Evolutionary conservation across 2,888 invertebrate genomes (phyloP).

Genomic region (Chrysolina oricalcia): DNA sequence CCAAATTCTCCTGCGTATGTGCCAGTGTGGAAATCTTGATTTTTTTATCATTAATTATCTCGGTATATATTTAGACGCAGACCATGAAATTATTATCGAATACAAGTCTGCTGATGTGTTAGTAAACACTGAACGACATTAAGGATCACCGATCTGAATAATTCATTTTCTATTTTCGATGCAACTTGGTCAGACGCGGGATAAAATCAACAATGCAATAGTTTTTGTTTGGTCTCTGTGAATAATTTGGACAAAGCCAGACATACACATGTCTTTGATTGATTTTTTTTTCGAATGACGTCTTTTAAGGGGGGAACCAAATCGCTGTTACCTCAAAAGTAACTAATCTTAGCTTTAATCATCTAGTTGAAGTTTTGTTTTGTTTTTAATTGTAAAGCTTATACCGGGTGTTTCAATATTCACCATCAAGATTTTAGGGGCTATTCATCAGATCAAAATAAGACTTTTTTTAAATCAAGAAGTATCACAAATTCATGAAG

Average conservation of each 20-base stretch:
- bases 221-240: background rate
- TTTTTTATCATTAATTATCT: slow-evolving; percentile 29
- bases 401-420: no score
- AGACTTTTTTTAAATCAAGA: no score
- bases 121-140: slow-evolving; percentile 16
- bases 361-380: no score
- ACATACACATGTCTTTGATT: no score
- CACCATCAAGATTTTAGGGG: no score
- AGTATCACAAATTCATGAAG: no score
- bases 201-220: background rate
- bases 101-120: slow-evolving; percentile 20
- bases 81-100: slow-evolving; percentile 30
- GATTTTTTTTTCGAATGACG: no score
- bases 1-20: slow-evolving; percentile 20
- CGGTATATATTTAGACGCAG: slow-evolving; percentile 27
- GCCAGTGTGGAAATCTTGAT: slow-evolving; percentile 24
- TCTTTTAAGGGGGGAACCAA: no score
- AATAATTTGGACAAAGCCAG: background rate
- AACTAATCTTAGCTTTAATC: no score
- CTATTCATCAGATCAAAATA: no score
- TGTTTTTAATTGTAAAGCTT: no score
- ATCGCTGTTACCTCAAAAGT: no score
- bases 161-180: slow-evolving; percentile 15
- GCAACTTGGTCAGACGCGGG: background rate
- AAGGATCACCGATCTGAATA: slow-evolving; percentile 9